These are phyloP conservation scores for Brachyistius frenatus DNA, from an alignment of 2,113 vertebrate genomes.

Conservation along the genomic window DNA sequence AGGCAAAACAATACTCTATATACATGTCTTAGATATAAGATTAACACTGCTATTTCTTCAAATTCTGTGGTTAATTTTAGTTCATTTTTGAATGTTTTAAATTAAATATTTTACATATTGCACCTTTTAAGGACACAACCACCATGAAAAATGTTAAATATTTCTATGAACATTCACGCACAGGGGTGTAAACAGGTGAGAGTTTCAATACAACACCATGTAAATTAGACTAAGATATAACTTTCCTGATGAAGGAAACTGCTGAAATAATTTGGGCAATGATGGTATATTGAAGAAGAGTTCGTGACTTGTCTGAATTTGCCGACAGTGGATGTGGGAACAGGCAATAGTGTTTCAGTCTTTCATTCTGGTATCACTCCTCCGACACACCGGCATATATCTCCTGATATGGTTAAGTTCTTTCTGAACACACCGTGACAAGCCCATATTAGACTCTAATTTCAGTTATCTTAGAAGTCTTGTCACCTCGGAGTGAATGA, in stretches of 20 bases:
- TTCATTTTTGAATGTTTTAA: too few relatives aligned
- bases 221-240: not conserved
- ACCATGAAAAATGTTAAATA: too few relatives aligned
- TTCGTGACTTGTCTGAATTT: not conserved
- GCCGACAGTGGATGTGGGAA: not conserved
- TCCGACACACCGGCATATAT: not conserved
- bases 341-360: not conserved
- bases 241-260: not conserved
- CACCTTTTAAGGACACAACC: not conserved
- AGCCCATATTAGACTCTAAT: slow-evolving; percentile 39
- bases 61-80: too few relatives aligned
- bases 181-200: not conserved
- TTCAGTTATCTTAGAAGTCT: slow-evolving; percentile 32
- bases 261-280: not conserved
- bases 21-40: too few relatives aligned
- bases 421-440: slow-evolving; percentile 12
- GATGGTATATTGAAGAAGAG: not conserved
- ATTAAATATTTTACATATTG: too few relatives aligned
- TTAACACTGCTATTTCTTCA: too few relatives aligned
- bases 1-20: too few relatives aligned
- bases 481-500: slow-evolving; percentile 44
- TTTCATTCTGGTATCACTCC: slow-evolving; percentile 12
- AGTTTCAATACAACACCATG: not conserved
- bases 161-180: too few relatives aligned
- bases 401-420: slow-evolving; percentile 1